Conservation (phyloP, 2,888 invertebrate genomes). For the Allacma fusca region DNA sequence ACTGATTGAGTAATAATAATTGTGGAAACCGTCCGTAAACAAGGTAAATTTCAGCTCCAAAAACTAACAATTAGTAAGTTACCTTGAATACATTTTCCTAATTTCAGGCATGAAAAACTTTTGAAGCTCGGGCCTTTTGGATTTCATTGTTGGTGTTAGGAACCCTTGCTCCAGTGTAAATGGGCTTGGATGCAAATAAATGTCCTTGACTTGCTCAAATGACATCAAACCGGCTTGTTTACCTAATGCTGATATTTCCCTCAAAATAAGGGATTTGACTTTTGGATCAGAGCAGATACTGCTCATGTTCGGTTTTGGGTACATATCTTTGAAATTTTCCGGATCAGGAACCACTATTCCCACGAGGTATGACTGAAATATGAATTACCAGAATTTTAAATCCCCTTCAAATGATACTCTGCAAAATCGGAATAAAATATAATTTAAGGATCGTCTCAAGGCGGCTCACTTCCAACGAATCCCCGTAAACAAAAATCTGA, state of each 20-base stretch:
- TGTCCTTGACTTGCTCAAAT: no score
- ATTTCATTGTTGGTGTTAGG: constrained; percentile 19
- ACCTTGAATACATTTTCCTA: no score
- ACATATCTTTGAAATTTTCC: constrained; percentile 90
- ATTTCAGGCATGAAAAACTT: not conserved
- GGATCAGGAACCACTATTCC: constrained; percentile 97
- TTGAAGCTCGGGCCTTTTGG: not conserved
- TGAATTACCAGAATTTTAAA: no score
- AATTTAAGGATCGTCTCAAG: no score
- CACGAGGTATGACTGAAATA: constrained; percentile 83
- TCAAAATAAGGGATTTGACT: constrained; percentile 86
- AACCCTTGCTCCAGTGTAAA: not conserved
- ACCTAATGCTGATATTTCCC: constrained; percentile 87
- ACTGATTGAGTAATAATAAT: no score
- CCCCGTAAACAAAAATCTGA: constrained; percentile 12
- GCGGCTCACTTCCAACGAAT: constrained; percentile 1
- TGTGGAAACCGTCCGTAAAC: no score
- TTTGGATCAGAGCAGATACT: constrained; percentile 80
- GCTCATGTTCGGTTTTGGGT: constrained; percentile 72
- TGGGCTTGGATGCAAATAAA: not conserved
- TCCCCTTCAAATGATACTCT: no score
- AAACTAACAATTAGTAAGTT: no score
- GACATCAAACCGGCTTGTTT: constrained; percentile 90
- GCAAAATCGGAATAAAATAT: no score
- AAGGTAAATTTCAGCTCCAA: no score